Base-by-base conservation (phyloP, 1,140 invertebrate species). In the Anoplolepis gracilipes region DNA sequence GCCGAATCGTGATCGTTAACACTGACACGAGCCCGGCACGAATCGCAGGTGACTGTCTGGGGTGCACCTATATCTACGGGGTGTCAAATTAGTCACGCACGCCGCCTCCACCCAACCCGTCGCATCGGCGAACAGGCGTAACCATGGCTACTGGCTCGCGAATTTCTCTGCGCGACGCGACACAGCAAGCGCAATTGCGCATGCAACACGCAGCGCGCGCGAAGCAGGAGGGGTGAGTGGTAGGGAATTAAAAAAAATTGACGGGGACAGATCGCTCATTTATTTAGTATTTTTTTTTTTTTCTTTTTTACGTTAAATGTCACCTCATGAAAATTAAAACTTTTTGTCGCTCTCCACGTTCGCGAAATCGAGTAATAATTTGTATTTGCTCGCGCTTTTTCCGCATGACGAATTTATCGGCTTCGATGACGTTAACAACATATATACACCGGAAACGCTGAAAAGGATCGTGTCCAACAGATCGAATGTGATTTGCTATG, bases 11-110 rank as follows among this genome's bases (percentile, higher is more conserved):
- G 90, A 91, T 91, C 88, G 88, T 91, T 91, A 91, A 73, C 85
- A 79, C 84, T 87, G 81, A 90, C 90, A 90, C 81, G 90, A 84
- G 81, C 79, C 88, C 88, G 88, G 88, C 90, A 91, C 90, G 90
- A 91, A 91, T 91, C 90, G 90, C 90, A 90, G 88, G 88, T 91
- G 90, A 91, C 87, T 90, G 90, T 88, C 90, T 90, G 82, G 85
- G 76, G 84, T 85, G 87, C 87, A 84, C 76, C 86, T 88, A 85
- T 87, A 90, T 88, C 88, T 86, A 92, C 70, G 65, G 85, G 85
- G 90, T 92, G 91, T 91, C 89, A 92, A 92, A 92, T 93, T 91
- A 88, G 89, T 92, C 91, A 93, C 91, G 90, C 91, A 92, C 85
- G 73, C 81, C 75, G 78, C 65, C 87, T 73, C 70, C 84, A 64